These are phyloP conservation scores for Eupelmus urozonus DNA, from an alignment of 2,888 invertebrate species.

Conservation along the genomic window DNA sequence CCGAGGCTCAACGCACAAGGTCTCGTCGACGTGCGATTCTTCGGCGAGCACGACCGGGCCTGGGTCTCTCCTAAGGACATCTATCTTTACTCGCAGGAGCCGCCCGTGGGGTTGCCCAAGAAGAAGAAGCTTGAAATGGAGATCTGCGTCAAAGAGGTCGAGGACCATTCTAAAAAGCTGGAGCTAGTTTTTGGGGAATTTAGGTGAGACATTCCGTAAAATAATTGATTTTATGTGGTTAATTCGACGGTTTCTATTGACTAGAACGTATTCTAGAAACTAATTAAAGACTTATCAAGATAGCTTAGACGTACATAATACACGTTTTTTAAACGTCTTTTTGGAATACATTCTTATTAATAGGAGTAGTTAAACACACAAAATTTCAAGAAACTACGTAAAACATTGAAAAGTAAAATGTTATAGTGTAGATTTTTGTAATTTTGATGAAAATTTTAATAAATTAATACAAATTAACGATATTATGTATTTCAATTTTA, in stretches of 20 bases:
- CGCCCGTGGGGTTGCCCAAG: slow-evolving; percentile 71
- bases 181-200: slow-evolving; percentile 73
- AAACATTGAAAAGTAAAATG: too few species aligned
- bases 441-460: neutral
- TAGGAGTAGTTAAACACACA: too few species aligned
- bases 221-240: too few species aligned
- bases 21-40: slow-evolving; percentile 93
- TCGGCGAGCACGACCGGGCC: slow-evolving; percentile 96
- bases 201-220: too few species aligned
- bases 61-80: slow-evolving; percentile 93
- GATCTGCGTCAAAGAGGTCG: slow-evolving; percentile 72
- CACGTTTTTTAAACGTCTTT: too few species aligned
- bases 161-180: slow-evolving; percentile 72
- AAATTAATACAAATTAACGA: neutral
- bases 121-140: slow-evolving; percentile 73
- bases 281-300: too few species aligned
- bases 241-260: too few species aligned
- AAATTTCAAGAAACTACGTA: too few species aligned
- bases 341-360: too few species aligned
- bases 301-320: too few species aligned
- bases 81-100: slow-evolving; percentile 86
- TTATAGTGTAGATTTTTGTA: too few species aligned
- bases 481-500: slow-evolving; percentile 59
- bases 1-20: slow-evolving; percentile 81
- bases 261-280: too few species aligned